Conservation (phyloP, 2,113 vertebrate genomes). For the Poeciliopsis retropinna region DNA sequence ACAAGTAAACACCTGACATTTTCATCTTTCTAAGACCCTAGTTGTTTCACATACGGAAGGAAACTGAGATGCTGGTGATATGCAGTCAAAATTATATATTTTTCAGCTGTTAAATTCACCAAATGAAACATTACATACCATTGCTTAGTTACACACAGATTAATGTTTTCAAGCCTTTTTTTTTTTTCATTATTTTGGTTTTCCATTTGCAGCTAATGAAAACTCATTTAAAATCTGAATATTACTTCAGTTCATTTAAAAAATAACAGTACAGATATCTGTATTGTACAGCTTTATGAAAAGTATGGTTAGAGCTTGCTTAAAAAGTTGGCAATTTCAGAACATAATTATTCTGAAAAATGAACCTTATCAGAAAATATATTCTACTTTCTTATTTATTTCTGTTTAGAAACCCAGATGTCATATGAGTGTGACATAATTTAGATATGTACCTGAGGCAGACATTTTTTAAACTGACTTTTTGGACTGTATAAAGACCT, state of each 20-base stretch:
- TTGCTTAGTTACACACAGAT: background rate
- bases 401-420: background rate
- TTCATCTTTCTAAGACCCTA: background rate
- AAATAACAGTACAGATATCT: too few relatives aligned
- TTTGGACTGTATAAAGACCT: background rate
- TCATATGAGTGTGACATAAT: background rate
- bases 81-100: background rate
- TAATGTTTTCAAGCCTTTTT: background rate
- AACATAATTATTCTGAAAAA: background rate
- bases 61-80: background rate
- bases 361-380: background rate
- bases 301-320: background rate
- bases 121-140: background rate
- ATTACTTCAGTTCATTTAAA: background rate
- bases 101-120: background rate
- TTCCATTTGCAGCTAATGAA: background rate
- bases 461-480: background rate
- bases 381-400: background rate
- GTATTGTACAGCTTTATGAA: background rate
- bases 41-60: background rate
- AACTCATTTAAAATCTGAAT: background rate
- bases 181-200: background rate
- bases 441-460: background rate
- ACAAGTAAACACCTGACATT: slow-evolving; percentile 1
- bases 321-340: background rate